A percentile compares a stretch with the other conserved stretches of the same genome.
Conservation (phyloP, 2,888 invertebrate species). For the Lasioglossum lativentre region DNA sequence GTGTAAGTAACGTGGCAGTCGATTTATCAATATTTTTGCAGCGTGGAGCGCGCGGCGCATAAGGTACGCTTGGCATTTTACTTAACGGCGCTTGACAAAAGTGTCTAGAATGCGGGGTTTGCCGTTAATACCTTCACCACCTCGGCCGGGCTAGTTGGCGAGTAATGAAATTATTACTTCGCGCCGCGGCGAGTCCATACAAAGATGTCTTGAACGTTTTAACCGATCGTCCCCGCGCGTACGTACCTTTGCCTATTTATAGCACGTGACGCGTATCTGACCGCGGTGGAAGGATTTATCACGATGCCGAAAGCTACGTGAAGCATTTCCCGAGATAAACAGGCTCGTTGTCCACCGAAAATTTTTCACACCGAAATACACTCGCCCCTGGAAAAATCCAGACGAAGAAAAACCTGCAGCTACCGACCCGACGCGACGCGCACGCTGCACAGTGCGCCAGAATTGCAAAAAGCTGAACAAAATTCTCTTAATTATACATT, state of each 20-base stretch:
- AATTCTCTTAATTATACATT: no score
- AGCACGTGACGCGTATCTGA: slow-evolving; percentile 68
- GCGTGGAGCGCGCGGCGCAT: neutral
- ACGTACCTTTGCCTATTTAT: slow-evolving; percentile 69
- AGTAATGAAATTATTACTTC: slow-evolving; percentile 63
- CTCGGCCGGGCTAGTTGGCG: slow-evolving; percentile 44
- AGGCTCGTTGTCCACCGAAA: slow-evolving; percentile 62
- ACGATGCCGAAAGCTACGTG: slow-evolving; percentile 68
- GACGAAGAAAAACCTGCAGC: neutral
- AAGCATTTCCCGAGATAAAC: slow-evolving; percentile 69
- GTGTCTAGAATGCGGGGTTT: slow-evolving; percentile 37
- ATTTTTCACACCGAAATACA: slow-evolving; percentile 62
- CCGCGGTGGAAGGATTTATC: slow-evolving; percentile 67
- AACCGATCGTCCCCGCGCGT: slow-evolving; percentile 64
- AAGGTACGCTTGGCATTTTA: slow-evolving; percentile 28
- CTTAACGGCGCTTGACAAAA: slow-evolving; percentile 42
- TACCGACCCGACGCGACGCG: neutral
- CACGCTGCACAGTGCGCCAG: neutral
- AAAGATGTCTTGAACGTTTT: slow-evolving; percentile 63
- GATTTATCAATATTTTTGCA: slow-evolving; percentile 23
- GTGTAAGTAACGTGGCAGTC: neutral
- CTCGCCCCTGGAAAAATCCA: neutral
- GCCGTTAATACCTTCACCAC: slow-evolving; percentile 56
- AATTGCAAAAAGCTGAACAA: neutral
- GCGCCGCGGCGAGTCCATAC: slow-evolving; percentile 37